phyloP scores from a whole-genome alignment of 2,113 vertebrate genomes.

The Tupaia chinensis region DNA sequence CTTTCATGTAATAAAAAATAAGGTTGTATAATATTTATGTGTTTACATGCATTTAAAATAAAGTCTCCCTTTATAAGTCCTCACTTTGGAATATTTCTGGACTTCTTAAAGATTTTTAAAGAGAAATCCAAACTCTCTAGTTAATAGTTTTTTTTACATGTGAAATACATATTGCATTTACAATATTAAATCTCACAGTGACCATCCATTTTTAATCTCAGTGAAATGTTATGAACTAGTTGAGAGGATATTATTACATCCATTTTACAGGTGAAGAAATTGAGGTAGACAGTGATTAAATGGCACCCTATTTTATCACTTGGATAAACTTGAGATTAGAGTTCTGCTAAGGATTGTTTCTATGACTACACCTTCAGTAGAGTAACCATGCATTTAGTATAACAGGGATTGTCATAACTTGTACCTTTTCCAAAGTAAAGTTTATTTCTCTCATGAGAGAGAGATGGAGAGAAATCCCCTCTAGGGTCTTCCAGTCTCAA shows the following conservation, averaged over 20 bases:
- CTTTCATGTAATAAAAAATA: constrained; percentile 17
- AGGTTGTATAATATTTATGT: neutral
- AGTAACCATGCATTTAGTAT: neutral
- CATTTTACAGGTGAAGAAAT: constrained; percentile 18
- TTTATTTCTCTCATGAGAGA: no score
- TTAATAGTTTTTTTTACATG: neutral
- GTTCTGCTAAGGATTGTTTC: neutral
- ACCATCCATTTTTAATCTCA: constrained; percentile 1
- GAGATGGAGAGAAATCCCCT: no score
- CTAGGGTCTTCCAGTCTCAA: no score
- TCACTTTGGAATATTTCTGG: constrained; percentile 29
- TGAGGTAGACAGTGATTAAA: neutral
- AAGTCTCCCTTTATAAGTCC: neutral
- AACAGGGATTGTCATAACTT: neutral
- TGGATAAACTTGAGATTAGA: neutral
- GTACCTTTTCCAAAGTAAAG: neutral
- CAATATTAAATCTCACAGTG: neutral
- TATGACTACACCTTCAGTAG: neutral
- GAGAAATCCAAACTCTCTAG: neutral
- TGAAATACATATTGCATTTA: constrained; percentile 10
- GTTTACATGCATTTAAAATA: constrained; percentile 13
- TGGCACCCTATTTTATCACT: neutral
- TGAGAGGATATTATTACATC: neutral
- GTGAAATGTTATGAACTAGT: constrained; percentile 12
- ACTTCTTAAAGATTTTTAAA: constrained; percentile 23